Conservation (phyloP, 1,140 invertebrate species). For the Orchesella cincta region DNA sequence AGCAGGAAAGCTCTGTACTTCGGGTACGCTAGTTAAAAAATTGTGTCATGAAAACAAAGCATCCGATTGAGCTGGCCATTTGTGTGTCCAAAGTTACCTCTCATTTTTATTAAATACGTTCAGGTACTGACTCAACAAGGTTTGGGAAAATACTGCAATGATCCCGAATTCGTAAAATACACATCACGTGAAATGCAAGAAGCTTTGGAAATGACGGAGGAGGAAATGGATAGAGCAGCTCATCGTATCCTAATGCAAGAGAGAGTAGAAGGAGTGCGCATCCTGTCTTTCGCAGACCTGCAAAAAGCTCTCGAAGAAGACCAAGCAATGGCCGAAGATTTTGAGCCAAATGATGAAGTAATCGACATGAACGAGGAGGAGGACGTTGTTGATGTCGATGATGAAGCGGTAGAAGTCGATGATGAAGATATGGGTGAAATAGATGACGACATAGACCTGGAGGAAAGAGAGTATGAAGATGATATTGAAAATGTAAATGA, state of each 20-base stretch:
- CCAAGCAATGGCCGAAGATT: neutral
- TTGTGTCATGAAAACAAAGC: too few species aligned
- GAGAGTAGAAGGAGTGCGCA: slow-evolving; percentile 50
- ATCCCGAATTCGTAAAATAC: slow-evolving; percentile 86
- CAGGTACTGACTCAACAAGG: slow-evolving; percentile 91
- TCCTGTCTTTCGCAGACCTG: slow-evolving; percentile 45
- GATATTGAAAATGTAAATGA: neutral
- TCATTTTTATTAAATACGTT: slow-evolving; percentile 46
- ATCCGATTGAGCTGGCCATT: too few species aligned
- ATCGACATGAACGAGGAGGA: neutral
- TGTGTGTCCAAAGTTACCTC: too few species aligned
- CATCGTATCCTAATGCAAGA: slow-evolving; percentile 69
- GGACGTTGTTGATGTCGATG: neutral
- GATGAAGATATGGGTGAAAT: neutral
- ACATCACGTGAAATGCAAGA: slow-evolving; percentile 92
- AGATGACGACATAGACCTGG: neutral
- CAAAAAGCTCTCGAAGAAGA: slow-evolving; percentile 23
- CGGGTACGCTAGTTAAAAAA: too few species aligned
- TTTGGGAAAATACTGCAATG: slow-evolving; percentile 82
- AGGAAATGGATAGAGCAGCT: slow-evolving; percentile 89
- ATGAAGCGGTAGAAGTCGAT: neutral
- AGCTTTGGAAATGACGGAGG: slow-evolving; percentile 89
- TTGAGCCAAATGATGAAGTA: neutral
- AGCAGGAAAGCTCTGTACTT: slow-evolving; percentile 90
- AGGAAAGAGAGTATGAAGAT: neutral